Percentiles rank a stretch among this genome's conserved stretches.
phyloP scores from a whole-genome alignment of 30 jellyfish, hydroid and myxozoan genomes.

The Mastigias papua region DNA sequence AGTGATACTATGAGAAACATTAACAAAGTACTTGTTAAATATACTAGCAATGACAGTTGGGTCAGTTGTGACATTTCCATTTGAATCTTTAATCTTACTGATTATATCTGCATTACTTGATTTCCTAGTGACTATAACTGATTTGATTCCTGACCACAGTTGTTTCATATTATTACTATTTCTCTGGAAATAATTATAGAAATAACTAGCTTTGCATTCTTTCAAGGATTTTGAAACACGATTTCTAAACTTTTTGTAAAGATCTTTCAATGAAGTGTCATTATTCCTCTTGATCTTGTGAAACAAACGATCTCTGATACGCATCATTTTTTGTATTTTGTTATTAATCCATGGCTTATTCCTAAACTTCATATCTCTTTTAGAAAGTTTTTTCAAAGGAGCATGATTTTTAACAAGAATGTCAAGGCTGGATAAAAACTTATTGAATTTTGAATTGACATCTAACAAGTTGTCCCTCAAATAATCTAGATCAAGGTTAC shows the following conservation, averaged over 20 bases:
- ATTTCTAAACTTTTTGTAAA: background rate
- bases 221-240: background rate
- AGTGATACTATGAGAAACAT: conserved; percentile 1
- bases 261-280: background rate
- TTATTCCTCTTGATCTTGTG: conserved; percentile 7
- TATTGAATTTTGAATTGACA: too few species aligned
- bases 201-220: background rate
- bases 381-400: too few species aligned
- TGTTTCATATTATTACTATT: background rate
- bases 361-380: background rate
- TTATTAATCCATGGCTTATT: background rate
- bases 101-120: too few species aligned
- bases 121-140: background rate
- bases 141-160: background rate
- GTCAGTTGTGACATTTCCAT: conserved; percentile 12
- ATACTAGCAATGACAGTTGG: conserved; percentile 6
- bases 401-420: too few species aligned
- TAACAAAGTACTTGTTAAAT: conserved; percentile 2
- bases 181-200: background rate
- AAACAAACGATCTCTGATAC: conserved; percentile 51
- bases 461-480: too few species aligned
- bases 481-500: too few species aligned
- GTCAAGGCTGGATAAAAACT: too few species aligned
- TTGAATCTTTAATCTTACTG: background rate
- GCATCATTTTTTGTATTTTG: conserved; percentile 53